Evolutionary conservation across 2,888 invertebrate genomes (phyloP), one percentile per base, ranked within the genome.

Genomic region (Eumerus sabulonum): DNA sequence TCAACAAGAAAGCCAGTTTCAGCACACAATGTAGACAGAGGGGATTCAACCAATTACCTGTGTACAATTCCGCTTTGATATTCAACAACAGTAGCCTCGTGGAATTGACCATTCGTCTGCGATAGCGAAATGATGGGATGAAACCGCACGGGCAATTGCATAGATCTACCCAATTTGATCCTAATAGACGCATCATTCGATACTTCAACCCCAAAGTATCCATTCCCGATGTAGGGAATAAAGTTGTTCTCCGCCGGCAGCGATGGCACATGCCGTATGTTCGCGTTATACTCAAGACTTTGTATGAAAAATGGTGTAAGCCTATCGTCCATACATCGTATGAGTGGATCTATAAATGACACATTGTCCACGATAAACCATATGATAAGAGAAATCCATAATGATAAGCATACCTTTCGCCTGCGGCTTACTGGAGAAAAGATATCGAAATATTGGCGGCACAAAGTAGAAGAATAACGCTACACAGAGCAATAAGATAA

Each of bases 191-290:
- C 90, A 83, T 93, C 92, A 54, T 92, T 90, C 56, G 92, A 90
- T 45, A 94, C 88, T 42, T 92, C 90, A 42, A 94, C 84, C 0
- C 94, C 95, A 76, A 95, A 89, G 72, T 92, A 89, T 0, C 95
- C 95, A 88, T 95, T 95, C 11, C 95, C 95, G 70, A 93, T 90
- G 84, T 94, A 94, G 83, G 94, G 94, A 86, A 94, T 90, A 84
- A 92, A 93, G 82, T 91, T 90, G 47, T 91, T 91, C 83, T 92
- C 92, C 13, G 90, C 89, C 2, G 90, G 88, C 40, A 90, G 83
- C 4, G 90, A 89, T 3, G 91, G 90, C 63, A 91, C 90, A 84
- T 93, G 92, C 74, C 92, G 89, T 79, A 94, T 89, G 85, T 93
- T 93, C 9, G 92, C 93, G 85, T 94, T 93, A 85, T 92, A 93